Evolutionary conservation across 2,888 invertebrate genomes (phyloP).

Genomic region (Ennomos quercinarius): DNA sequence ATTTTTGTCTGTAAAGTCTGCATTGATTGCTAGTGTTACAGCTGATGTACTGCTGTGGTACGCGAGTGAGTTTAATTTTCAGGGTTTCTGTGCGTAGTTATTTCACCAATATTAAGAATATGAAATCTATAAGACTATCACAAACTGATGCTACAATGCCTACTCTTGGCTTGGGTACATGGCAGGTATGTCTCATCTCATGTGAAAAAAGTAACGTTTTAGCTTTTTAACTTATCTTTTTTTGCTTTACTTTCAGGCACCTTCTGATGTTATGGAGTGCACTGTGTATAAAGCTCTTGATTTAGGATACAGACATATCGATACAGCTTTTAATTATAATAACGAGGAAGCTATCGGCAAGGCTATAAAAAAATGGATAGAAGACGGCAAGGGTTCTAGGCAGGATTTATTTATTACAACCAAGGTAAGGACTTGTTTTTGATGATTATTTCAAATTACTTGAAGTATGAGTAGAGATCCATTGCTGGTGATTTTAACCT

Average conservation of each 20-base stretch:
- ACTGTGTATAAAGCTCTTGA: conserved; percentile 88
- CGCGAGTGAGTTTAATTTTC: conserved; percentile 47
- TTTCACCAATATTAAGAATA: conserved; percentile 59
- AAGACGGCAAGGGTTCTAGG: conserved; percentile 86
- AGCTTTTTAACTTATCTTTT: too few species aligned
- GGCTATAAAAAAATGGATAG: conserved; percentile 88
- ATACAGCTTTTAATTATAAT: conserved; percentile 92
- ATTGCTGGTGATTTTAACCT: too few species aligned
- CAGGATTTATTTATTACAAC: conserved; percentile 92
- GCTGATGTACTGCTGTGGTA: conserved; percentile 54
- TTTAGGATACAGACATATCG: conserved; percentile 90
- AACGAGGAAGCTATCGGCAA: conserved; percentile 91
- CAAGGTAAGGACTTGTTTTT: conserved; percentile 82
- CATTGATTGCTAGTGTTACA: conserved; percentile 43
- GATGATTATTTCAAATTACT: not conserved
- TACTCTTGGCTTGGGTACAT: conserved; percentile 89
- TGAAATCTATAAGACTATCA: conserved; percentile 77
- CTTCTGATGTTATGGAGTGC: conserved; percentile 86
- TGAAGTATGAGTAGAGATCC: too few species aligned
- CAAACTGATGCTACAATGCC: conserved; percentile 87
- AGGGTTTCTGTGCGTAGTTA: conserved; percentile 46
- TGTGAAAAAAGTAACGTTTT: too few species aligned
- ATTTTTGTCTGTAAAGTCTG: conserved; percentile 3
- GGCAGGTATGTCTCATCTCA: conserved; percentile 82
- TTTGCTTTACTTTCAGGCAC: conserved; percentile 72